Evolutionary conservation across 92 coral and sea anemone species (phyloP).

Genomic region (Muricea muricata): DNA sequence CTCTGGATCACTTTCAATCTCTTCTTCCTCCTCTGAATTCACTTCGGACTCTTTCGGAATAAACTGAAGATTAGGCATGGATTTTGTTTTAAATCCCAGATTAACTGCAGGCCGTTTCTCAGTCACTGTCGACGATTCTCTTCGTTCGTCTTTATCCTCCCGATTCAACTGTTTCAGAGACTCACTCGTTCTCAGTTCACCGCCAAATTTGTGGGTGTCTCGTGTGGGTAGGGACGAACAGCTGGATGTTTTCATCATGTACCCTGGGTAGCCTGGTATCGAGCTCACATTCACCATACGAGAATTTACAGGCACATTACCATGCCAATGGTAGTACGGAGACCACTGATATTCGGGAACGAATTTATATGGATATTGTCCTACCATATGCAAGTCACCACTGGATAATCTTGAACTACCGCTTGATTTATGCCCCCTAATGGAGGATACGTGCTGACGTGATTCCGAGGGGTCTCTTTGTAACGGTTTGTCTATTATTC

Average conservation of each 20-base stretch:
- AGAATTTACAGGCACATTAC: slow-evolving; percentile 18
- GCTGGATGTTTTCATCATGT: slow-evolving; percentile 32
- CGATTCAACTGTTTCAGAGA: slow-evolving; percentile 9
- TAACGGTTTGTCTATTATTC: neutral
- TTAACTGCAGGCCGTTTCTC: slow-evolving; percentile 26
- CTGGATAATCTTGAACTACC: neutral
- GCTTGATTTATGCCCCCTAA: neutral
- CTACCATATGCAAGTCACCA: slow-evolving; percentile 6
- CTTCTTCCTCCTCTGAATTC: slow-evolving; percentile 31
- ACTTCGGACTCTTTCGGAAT: slow-evolving; percentile 15
- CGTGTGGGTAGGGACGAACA: slow-evolving; percentile 20
- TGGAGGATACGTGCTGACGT: neutral
- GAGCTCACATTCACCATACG: slow-evolving; percentile 13
- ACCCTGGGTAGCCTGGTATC: neutral
- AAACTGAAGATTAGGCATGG: slow-evolving; percentile 43
- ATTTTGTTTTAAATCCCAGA: slow-evolving; percentile 42
- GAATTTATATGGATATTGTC: slow-evolving; percentile 34
- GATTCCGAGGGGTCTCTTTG: neutral
- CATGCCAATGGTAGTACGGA: slow-evolving; percentile 24
- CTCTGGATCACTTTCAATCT: slow-evolving; percentile 37
- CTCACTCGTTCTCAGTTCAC: neutral
- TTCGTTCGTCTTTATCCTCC: neutral
- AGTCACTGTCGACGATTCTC: neutral
- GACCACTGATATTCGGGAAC: slow-evolving; percentile 41
- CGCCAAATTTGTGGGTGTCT: neutral